These are phyloP conservation scores for Crepidodera aurea DNA, from an alignment of 2,888 invertebrate genomes.

Conservation along the genomic window DNA sequence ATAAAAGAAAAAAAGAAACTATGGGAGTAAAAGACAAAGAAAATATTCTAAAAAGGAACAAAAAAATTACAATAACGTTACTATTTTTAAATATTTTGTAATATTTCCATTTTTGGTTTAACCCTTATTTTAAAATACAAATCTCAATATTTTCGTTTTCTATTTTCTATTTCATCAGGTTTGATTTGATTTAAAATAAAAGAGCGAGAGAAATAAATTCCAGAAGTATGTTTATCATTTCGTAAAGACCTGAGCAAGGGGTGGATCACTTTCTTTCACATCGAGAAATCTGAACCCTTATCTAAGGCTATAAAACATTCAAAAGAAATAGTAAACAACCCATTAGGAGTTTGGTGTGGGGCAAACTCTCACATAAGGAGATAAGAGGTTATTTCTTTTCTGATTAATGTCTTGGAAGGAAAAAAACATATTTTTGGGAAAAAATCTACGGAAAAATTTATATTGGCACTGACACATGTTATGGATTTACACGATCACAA, in stretches of 20 bases:
- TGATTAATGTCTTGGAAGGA: constrained; percentile 36
- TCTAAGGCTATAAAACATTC: constrained; percentile 34
- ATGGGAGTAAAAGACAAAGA: too few species aligned
- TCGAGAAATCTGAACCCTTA: constrained; percentile 33
- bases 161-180: too few species aligned
- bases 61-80: too few species aligned
- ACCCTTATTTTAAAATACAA: too few species aligned
- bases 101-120: too few species aligned
- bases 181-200: neutral
- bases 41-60: too few species aligned
- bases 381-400: constrained; percentile 37
- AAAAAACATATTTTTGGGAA: constrained; percentile 29
- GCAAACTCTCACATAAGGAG: constrained; percentile 32
- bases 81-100: too few species aligned
- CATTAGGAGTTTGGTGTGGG: constrained; percentile 32
- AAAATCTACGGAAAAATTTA: constrained; percentile 17
- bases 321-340: constrained; percentile 37
- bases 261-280: constrained; percentile 29
- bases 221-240: constrained; percentile 27
- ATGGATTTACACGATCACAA: too few species aligned
- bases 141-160: too few species aligned
- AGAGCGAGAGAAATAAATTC: constrained; percentile 17
- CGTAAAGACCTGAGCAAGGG: constrained; percentile 29
- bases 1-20: too few species aligned
- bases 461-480: constrained; percentile 5